phyloP scores from a whole-genome alignment of 2,888 invertebrate genomes.

The Andricus quercusramuli region DNA sequence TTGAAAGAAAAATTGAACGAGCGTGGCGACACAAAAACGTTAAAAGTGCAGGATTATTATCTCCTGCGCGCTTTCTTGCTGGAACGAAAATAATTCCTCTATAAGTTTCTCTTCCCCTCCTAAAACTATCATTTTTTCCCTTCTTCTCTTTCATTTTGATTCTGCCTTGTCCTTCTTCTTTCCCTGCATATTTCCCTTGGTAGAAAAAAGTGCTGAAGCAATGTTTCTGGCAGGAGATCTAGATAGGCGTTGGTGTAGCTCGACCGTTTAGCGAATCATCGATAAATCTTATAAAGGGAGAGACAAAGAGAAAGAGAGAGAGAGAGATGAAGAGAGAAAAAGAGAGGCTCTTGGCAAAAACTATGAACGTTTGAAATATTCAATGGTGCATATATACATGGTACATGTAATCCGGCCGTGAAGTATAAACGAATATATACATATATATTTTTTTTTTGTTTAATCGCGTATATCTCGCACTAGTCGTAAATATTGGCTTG shows the following conservation, averaged over 20 bases:
- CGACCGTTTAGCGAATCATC: constrained; percentile 33
- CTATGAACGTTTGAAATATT: constrained; percentile 40
- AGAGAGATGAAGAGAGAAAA: not conserved
- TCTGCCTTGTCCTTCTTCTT: constrained; percentile 27
- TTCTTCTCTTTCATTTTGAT: constrained; percentile 28
- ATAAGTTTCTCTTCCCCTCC: constrained; percentile 47
- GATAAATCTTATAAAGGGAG: constrained; percentile 39
- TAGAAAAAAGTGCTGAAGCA: constrained; percentile 41
- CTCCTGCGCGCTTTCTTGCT: constrained; percentile 13
- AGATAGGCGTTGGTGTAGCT: constrained; percentile 33
- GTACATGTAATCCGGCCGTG: constrained; percentile 30
- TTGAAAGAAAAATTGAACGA: constrained; percentile 48
- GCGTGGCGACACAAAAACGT: constrained; percentile 9
- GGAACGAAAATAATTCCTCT: constrained; percentile 28
- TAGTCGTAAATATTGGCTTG: constrained; percentile 43
- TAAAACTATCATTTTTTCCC: constrained; percentile 39
- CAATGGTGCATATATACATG: constrained; percentile 35
- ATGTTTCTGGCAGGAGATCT: constrained; percentile 31
- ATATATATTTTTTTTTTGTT: constrained; percentile 26
- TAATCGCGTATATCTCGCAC: constrained; percentile 38
- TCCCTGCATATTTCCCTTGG: constrained; percentile 25
- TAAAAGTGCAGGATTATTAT: constrained; percentile 32
- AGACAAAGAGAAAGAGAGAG: constrained; percentile 29
- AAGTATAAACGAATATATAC: constrained; percentile 38
- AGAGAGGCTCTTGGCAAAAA: constrained; percentile 44